Base-by-base conservation (phyloP, 35 echinoderm and acorn worm genomes). In the Nesometra sesokonis region DNA sequence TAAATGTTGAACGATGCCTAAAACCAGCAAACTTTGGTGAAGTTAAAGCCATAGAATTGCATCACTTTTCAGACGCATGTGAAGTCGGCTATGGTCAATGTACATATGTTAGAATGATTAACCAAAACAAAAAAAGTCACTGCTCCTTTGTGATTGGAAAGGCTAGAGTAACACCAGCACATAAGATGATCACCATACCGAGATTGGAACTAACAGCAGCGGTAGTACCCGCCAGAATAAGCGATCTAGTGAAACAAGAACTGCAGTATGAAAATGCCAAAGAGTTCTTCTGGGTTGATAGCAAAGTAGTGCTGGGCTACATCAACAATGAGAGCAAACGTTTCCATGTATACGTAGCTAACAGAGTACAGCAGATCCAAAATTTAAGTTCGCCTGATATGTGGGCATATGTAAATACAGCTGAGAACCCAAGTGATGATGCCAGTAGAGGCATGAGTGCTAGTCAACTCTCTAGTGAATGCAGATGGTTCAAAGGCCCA, bases 181-280 rank as follows among this genome's bases (percentile, higher is more conserved):
- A 86, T 77, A 95, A 89, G 90, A 35, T 86, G n/a, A 76, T 86
- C 13, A 87, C 93, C 15, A 77, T 95, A 36, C 90, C 93, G 3
- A 33, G 90, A 13, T 79, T 95, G 19, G 93, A 95, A 78, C 77
- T 90, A 32, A 92, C 90, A 17, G 93, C 90, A 13, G 90, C 90
- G 0, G 90, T 91, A 8, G 93, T 95, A 35, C 82, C 80, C 0
- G 90, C 87, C 17, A 90, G 89, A 37, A 78, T 95, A 35, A 90
- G 90, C 76, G 76, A 32, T 36, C 89, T 85, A 46, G 4, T 95
- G 35, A 92, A 87, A 57, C 11, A 88, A n/a, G 89, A 39, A 79
- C 82, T 4, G 57, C 0, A 0, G 84, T 77, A 34, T 83, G 82
- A 57, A 36, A 83, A 83, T 46, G 47, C 77, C 17, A 57, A 77